Conservation (phyloP, 2,113 vertebrate species). For the Sigmodon hispidus region DNA sequence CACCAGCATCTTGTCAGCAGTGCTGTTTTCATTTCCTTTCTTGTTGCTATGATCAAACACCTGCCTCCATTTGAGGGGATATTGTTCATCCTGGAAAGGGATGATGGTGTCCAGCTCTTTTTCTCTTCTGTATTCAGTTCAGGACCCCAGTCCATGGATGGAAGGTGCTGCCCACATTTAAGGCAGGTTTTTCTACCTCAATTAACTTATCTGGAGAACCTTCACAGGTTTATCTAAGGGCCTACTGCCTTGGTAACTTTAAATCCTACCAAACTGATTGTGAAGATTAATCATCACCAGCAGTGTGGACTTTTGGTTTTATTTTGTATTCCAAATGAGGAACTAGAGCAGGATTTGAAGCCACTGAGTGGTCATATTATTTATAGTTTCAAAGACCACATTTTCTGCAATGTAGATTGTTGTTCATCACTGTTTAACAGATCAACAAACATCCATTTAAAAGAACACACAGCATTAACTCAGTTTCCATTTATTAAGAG, state of each 20-base stretch:
- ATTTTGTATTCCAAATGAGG: not conserved
- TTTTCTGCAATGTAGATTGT: not conserved
- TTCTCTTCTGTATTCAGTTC: not conserved
- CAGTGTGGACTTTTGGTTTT: not conserved
- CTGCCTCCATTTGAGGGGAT: not conserved
- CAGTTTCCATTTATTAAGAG: not conserved
- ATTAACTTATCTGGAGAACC: not conserved
- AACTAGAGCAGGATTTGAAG: not conserved
- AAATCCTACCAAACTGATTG: not conserved
- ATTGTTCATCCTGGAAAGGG: not conserved
- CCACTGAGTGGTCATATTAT: not conserved
- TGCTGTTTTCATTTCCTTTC: too few species aligned
- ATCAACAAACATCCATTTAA: not conserved
- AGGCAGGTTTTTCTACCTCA: not conserved
- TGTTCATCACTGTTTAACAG: not conserved
- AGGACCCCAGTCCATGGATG: not conserved
- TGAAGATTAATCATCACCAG: not conserved
- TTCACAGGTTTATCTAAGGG: not conserved
- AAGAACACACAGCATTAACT: not conserved
- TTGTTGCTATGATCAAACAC: not conserved
- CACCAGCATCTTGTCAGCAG: not conserved
- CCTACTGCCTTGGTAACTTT: too few species aligned
- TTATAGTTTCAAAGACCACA: slow-evolving; percentile 23
- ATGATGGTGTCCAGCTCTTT: not conserved
- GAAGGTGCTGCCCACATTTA: not conserved